phyloP scores from a whole-genome alignment of 2,113 vertebrate genomes.

The Thymallus thymallus region DNA sequence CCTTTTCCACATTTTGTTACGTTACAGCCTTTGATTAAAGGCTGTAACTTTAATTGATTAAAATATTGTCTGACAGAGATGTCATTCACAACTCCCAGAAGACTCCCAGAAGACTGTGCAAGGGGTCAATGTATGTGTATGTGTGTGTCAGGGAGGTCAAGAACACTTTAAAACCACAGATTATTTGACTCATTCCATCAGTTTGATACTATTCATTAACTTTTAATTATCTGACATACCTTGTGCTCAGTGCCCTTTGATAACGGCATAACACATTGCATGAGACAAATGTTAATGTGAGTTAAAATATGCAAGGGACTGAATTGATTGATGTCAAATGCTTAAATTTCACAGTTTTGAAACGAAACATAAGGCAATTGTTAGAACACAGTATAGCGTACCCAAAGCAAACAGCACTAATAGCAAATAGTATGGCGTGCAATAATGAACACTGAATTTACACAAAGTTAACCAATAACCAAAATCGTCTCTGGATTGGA shows the following conservation, averaged over 20 bases:
- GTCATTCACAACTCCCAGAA: slow-evolving; percentile 67
- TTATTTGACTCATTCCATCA: too few species aligned
- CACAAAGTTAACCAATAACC: neutral
- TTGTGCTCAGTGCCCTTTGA: too few species aligned
- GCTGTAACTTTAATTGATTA: too few species aligned
- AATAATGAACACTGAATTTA: neutral
- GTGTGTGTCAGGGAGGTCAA: neutral
- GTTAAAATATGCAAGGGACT: neutral
- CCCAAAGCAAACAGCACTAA: neutral
- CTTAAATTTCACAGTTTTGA: neutral
- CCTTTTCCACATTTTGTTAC: too few species aligned
- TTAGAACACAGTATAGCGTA: neutral
- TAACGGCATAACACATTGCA: neutral
- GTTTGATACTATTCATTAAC: neutral
- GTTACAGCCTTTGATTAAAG: too few species aligned
- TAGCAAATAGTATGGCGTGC: neutral
- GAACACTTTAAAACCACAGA: too few species aligned
- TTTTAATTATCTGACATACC: neutral
- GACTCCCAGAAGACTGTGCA: neutral
- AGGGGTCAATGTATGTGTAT: neutral
- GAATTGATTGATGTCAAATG: neutral
- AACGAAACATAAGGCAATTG: neutral
- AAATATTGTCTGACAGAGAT: slow-evolving; percentile 52
- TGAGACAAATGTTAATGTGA: neutral
- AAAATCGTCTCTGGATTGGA: neutral